phyloP scores from a whole-genome alignment of 2,888 invertebrate genomes.

The Ormyrus thymus region DNA sequence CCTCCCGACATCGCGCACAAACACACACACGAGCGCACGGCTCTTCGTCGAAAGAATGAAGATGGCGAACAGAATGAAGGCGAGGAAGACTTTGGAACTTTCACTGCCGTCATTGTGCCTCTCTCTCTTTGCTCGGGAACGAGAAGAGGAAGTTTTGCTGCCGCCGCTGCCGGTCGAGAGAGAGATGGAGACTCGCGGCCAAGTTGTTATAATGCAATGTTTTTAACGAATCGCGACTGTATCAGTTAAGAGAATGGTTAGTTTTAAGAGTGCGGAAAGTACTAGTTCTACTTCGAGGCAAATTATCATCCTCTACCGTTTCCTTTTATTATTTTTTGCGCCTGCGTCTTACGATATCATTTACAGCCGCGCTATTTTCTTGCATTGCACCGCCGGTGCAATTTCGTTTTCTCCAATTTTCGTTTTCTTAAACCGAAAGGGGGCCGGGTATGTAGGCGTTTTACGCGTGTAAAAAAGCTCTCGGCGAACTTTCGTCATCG shows the following conservation, averaged over 20 bases:
- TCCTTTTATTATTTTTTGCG: conserved; percentile 20
- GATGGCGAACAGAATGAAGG: not conserved
- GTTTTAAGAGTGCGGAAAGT: conserved; percentile 34
- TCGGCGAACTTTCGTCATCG: conserved; percentile 25
- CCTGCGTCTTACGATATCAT: conserved; percentile 29
- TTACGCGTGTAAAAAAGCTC: conserved; percentile 7
- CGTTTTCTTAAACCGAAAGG: not conserved
- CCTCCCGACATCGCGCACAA: not conserved
- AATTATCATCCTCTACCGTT: conserved; percentile 42
- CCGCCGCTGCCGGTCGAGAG: too few species aligned
- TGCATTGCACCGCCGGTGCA: not conserved
- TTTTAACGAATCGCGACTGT: conserved; percentile 32
- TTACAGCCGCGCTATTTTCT: conserved; percentile 36
- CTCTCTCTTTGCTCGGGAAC: not conserved
- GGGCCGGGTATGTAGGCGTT: not conserved
- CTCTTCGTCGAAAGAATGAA: not conserved
- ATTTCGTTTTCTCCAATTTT: conserved; percentile 2
- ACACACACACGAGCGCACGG: not conserved
- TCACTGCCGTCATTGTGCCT: conserved; percentile 16
- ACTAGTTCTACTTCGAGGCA: conserved; percentile 23
- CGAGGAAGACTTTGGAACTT: not conserved
- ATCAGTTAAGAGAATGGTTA: conserved; percentile 32
- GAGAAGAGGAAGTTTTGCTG: not conserved
- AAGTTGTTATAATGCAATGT: conserved; percentile 13
- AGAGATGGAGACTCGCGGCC: not conserved